phyloP scores from a whole-genome alignment of 2,797 vertebrate genomes.

The Pseudopleuronectes americanus region DNA sequence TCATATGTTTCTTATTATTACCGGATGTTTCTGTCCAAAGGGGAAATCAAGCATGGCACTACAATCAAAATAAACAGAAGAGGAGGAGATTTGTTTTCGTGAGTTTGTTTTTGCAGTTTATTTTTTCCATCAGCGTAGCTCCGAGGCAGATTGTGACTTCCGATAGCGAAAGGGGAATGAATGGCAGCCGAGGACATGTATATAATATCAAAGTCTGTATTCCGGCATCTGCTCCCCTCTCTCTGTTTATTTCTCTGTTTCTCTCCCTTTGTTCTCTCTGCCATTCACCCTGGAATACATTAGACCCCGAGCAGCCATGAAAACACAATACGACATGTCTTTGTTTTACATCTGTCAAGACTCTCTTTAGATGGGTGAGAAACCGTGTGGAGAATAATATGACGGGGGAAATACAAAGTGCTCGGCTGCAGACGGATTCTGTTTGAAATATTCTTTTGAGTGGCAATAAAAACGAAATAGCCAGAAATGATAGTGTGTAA shows the following conservation, averaged over 20 bases:
- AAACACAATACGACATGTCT: not conserved
- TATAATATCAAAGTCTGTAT: conserved; percentile 22
- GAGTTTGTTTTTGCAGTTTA: conserved; percentile 23
- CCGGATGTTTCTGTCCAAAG: not conserved
- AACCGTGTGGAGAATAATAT: conserved; percentile 14
- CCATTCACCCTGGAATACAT: conserved; percentile 7
- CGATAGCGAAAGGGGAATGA: conserved; percentile 26
- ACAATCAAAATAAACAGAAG: conserved; percentile 42
- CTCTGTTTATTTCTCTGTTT: not conserved
- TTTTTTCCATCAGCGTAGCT: conserved; percentile 1
- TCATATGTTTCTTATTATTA: conserved; percentile 12
- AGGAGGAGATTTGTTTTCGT: conserved; percentile 30
- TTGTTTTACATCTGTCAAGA: conserved; percentile 35
- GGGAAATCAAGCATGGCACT: conserved; percentile 12
- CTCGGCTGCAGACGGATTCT: not conserved
- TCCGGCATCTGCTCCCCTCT: conserved; percentile 6
- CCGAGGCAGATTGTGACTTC: conserved; percentile 27
- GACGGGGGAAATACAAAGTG: not conserved
- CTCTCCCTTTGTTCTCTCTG: not conserved
- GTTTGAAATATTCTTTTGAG: conserved; percentile 13
- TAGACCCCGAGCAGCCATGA: not conserved
- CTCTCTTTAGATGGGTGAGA: conserved; percentile 28
- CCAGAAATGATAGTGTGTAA: conserved; percentile 11
- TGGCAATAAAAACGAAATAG: no score
- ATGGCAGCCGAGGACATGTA: conserved; percentile 18